phyloP scores from a whole-genome alignment of 2,797 vertebrate genomes.

The Myripristis jacobus region DNA sequence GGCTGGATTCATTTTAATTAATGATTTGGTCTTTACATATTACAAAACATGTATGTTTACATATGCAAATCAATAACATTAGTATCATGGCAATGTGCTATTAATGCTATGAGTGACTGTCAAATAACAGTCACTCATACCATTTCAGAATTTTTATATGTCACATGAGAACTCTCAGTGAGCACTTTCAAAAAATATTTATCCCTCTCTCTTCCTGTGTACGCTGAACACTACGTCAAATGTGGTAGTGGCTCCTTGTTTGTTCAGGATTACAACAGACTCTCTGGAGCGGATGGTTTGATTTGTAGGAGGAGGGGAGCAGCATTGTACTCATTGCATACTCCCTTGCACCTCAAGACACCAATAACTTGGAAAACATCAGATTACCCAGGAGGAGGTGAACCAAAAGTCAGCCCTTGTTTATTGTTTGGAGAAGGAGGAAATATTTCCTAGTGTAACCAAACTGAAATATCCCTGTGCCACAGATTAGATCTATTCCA shows the following conservation, averaged over 20 bases:
- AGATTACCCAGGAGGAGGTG: constrained; percentile 65
- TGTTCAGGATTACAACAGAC: constrained; percentile 68
- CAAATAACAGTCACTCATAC: constrained; percentile 48
- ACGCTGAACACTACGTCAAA: constrained; percentile 47
- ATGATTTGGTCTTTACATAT: constrained; percentile 33
- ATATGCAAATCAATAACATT: constrained; percentile 57
- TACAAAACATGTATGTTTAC: constrained; percentile 51
- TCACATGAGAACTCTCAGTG: constrained; percentile 11
- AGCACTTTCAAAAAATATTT: constrained; percentile 45
- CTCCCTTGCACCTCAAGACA: constrained; percentile 60
- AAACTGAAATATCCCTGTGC: constrained; percentile 55
- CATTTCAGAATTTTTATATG: not conserved
- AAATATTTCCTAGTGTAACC: constrained; percentile 31
- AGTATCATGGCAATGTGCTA: too few species aligned
- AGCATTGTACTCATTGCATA: constrained; percentile 49
- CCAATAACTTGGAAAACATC: constrained; percentile 74
- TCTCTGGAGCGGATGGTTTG: constrained; percentile 63
- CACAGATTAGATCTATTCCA: constrained; percentile 54
- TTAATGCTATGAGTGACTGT: too few species aligned
- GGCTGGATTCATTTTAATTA: constrained; percentile 32
- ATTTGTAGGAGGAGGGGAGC: constrained; percentile 61
- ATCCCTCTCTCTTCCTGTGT: constrained; percentile 13
- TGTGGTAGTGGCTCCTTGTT: constrained; percentile 61
- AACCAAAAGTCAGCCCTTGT: constrained; percentile 64
- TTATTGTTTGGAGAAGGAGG: constrained; percentile 64